phyloP scores from a whole-genome alignment of 2,888 invertebrate species.

The Netelia melanura region DNA sequence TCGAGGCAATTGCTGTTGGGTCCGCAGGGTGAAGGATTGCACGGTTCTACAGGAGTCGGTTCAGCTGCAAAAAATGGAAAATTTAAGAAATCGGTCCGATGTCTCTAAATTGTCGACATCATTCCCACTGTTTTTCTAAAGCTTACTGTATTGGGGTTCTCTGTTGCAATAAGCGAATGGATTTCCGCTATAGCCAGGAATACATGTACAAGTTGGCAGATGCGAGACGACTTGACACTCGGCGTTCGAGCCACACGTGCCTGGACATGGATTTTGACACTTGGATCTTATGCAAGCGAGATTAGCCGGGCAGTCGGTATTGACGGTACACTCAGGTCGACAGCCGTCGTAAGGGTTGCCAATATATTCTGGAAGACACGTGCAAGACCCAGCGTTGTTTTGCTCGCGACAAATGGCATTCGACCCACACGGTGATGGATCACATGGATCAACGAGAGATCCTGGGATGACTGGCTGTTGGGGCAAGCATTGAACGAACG shows the following conservation, averaged over 20 bases:
- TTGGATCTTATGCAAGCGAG: slow-evolving; percentile 85
- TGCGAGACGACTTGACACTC: slow-evolving; percentile 92
- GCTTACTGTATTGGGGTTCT: slow-evolving; percentile 70
- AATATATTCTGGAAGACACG: slow-evolving; percentile 90
- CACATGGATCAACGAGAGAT: slow-evolving; percentile 87
- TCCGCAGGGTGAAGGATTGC: slow-evolving; percentile 86
- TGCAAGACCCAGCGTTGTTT: slow-evolving; percentile 91
- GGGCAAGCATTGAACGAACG: slow-evolving; percentile 88
- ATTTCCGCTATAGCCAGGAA: slow-evolving; percentile 88
- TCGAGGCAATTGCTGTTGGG: slow-evolving; percentile 85
- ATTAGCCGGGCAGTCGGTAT: slow-evolving; percentile 85
- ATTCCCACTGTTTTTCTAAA: not conserved
- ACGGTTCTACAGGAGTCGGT: slow-evolving; percentile 77
- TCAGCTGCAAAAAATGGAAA: slow-evolving; percentile 51
- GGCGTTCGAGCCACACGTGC: slow-evolving; percentile 86
- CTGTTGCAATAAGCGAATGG: slow-evolving; percentile 88
- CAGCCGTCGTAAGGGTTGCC: slow-evolving; percentile 89
- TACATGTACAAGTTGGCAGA: slow-evolving; percentile 92
- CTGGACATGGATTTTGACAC: slow-evolving; percentile 86
- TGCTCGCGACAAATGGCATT: slow-evolving; percentile 91
- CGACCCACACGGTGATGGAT: slow-evolving; percentile 91
- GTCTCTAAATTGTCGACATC: not conserved
- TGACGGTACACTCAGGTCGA: slow-evolving; percentile 84
- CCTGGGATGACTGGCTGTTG: slow-evolving; percentile 84
- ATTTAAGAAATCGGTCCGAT: not conserved